Percentiles rank a stretch among this genome's conserved stretches.
Conservation (phyloP, 2,797 vertebrate species). For the Zalophus californianus region DNA sequence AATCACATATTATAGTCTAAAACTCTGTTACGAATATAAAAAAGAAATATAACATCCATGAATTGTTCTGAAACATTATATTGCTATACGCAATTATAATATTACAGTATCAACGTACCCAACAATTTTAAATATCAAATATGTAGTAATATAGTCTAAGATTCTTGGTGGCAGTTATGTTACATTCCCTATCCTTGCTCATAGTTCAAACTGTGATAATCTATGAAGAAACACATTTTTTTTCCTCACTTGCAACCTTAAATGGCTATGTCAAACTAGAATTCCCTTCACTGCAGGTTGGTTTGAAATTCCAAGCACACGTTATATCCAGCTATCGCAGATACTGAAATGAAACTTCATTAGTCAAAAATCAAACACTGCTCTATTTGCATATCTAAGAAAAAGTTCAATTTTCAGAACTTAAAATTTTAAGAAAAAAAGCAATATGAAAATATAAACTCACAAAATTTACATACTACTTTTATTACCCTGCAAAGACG, state of each 20-base stretch:
- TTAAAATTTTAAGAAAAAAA: constrained; percentile 44
- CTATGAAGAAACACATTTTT: not conserved
- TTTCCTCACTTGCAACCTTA: not conserved
- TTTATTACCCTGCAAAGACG: not conserved
- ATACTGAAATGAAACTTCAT: constrained; percentile 52
- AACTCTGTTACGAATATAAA: not conserved
- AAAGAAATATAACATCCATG: not conserved
- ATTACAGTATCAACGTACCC: not conserved
- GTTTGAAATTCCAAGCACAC: constrained; percentile 52
- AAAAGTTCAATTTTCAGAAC: constrained; percentile 49
- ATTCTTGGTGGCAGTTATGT: not conserved
- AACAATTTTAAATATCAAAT: constrained; percentile 45
- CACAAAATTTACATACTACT: not conserved
- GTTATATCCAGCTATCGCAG: not conserved
- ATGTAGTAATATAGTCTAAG: not conserved
- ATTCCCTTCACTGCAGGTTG: not conserved
- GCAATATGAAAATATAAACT: not conserved
- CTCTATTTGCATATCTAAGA: constrained; percentile 53
- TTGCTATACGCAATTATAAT: not conserved
- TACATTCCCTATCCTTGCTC: not conserved
- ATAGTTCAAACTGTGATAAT: not conserved
- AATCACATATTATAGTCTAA: not conserved
- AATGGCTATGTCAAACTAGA: not conserved
- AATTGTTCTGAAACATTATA: not conserved
- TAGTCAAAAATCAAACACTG: constrained; percentile 56